Evolutionary conservation across 92 coral and sea anemone species (phyloP).

Genomic region (Heliopora coerulea): DNA sequence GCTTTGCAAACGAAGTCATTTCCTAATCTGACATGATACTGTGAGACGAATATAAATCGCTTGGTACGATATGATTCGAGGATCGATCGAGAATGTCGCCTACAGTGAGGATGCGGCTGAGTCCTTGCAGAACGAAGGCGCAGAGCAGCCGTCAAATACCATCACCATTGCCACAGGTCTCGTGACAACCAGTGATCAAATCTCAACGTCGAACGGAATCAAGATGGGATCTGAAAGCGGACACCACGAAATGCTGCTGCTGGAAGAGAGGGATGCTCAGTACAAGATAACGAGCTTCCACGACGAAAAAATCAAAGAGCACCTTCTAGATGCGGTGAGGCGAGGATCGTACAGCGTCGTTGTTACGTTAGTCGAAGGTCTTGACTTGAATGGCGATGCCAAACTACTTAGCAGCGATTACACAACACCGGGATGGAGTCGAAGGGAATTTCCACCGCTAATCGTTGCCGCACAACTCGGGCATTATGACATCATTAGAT

Average conservation of each 20-base stretch:
- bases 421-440: slow-evolving; percentile 37
- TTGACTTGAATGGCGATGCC: slow-evolving; percentile 3
- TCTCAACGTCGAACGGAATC: slow-evolving; percentile 2
- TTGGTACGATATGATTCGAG: not conserved
- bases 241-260: slow-evolving; percentile 16
- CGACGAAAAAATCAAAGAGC: slow-evolving; percentile 30
- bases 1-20: too few species aligned
- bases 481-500: slow-evolving; percentile 72
- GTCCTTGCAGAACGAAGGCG: not conserved
- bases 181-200: not conserved
- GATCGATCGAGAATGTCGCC: slow-evolving; percentile 21
- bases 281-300: slow-evolving; percentile 11
- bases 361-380: slow-evolving; percentile 14
- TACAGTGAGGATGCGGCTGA: slow-evolving; percentile 12
- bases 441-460: slow-evolving; percentile 74
- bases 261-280: not conserved
- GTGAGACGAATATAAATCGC: not conserved
- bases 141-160: not conserved
- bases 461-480: slow-evolving; percentile 94
- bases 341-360: slow-evolving; percentile 30
- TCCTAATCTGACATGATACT: too few species aligned
- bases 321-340: slow-evolving; percentile 22
- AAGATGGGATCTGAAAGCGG: slow-evolving; percentile 1
- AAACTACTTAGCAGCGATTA: not conserved
- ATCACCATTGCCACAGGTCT: not conserved